These are phyloP conservation scores for Brachyrhaphis roseni DNA, from an alignment of 2,797 vertebrate species.

Conservation along the genomic window DNA sequence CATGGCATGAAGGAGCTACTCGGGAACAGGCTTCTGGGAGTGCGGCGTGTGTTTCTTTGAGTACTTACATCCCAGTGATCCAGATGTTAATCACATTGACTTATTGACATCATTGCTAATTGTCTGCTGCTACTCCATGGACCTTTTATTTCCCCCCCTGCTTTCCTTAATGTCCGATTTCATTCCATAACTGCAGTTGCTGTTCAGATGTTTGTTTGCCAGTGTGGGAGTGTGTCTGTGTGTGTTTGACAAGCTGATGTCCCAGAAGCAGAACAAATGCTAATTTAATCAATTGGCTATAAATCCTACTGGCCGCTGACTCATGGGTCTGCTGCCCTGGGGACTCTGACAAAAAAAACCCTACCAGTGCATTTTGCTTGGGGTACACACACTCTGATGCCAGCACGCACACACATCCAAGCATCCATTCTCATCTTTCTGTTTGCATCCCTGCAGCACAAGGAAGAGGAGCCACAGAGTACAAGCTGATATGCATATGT, in stretches of 20 bases:
- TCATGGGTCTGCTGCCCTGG: conserved; percentile 86
- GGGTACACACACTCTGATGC: conserved; percentile 19
- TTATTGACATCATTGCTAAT: conserved; percentile 76
- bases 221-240: conserved; percentile 25
- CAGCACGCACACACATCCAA: conserved; percentile 26
- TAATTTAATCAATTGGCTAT: conserved; percentile 98
- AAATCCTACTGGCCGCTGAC: conserved; percentile 93
- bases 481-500: conserved; percentile 47
- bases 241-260: conserved; percentile 74
- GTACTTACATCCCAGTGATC: conserved; percentile 71
- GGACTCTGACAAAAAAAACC: conserved; percentile 82
- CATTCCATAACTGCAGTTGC: conserved; percentile 31
- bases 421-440: conserved; percentile 52
- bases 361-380: conserved; percentile 83
- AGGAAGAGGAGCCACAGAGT: conserved; percentile 14
- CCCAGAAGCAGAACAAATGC: conserved; percentile 92
- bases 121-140: conserved; percentile 56
- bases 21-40: conserved; percentile 33
- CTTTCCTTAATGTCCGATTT: conserved; percentile 36
- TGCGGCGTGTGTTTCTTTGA: conserved; percentile 33
- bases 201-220: conserved; percentile 59
- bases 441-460: conserved; percentile 49
- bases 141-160: conserved; percentile 17
- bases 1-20: conserved; percentile 49
- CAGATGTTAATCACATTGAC: conserved; percentile 72